A percentile compares a stretch with the other conserved stretches of the same genome.
Conservation (phyloP, 1,140 invertebrate genomes). For the Micrasema longulum region DNA sequence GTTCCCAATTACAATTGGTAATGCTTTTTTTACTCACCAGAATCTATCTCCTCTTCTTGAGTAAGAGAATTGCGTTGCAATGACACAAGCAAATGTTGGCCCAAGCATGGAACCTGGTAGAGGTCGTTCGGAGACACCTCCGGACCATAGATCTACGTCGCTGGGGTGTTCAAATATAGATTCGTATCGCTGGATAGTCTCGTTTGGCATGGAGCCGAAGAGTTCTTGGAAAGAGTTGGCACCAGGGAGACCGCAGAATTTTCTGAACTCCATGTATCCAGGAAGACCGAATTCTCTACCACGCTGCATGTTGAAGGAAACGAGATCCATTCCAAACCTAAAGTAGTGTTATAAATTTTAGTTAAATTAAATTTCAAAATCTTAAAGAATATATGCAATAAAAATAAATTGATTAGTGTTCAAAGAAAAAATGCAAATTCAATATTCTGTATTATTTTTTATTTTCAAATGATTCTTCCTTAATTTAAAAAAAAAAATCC, state of each 20-base stretch:
- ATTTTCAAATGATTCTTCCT: too few species aligned
- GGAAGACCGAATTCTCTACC: slow-evolving; percentile 93
- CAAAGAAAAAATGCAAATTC: too few species aligned
- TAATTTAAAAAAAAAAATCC: too few species aligned
- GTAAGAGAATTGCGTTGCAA: slow-evolving; percentile 96
- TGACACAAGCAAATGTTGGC: slow-evolving; percentile 95
- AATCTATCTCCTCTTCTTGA: slow-evolving; percentile 92
- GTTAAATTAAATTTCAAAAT: too few species aligned
- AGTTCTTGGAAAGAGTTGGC: slow-evolving; percentile 87
- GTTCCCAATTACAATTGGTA: too few species aligned
- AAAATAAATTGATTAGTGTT: too few species aligned
- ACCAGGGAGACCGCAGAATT: slow-evolving; percentile 88
- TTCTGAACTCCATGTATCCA: slow-evolving; percentile 92
- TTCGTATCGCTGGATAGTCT: slow-evolving; percentile 79
- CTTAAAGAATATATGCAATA: too few species aligned
- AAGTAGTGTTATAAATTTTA: too few species aligned
- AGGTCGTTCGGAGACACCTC: slow-evolving; percentile 90
- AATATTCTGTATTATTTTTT: too few species aligned
- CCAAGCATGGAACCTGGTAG: slow-evolving; percentile 91
- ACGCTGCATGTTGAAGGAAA: slow-evolving; percentile 95
- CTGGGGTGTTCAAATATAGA: slow-evolving; percentile 75
- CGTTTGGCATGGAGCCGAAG: slow-evolving; percentile 89
- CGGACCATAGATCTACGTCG: slow-evolving; percentile 93
- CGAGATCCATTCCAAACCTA: slow-evolving; percentile 92
- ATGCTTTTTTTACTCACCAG: slow-evolving; percentile 71